Evolutionary conservation across 2,888 invertebrate species (phyloP).

Genomic region (Sepioteuthis lessoniana): DNA sequence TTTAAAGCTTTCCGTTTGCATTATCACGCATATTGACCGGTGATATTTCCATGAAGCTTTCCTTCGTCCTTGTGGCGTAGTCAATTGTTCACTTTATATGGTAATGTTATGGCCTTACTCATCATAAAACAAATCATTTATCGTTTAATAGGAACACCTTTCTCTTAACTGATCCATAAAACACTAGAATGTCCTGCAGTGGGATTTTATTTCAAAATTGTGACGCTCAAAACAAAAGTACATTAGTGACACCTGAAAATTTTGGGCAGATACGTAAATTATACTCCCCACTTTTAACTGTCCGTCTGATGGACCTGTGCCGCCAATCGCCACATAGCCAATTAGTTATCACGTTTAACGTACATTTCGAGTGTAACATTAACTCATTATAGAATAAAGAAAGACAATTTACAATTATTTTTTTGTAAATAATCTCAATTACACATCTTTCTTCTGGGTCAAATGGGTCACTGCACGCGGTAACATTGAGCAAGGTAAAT

Average conservation of each 20-base stretch:
- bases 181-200: background rate
- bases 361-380: background rate
- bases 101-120: background rate
- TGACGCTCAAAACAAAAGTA: background rate
- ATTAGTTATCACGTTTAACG: background rate
- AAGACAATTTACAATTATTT: too few relatives aligned
- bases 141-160: background rate
- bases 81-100: background rate
- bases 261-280: background rate
- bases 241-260: background rate
- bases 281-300: too few relatives aligned
- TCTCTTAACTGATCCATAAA: background rate
- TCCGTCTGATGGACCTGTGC: too few relatives aligned
- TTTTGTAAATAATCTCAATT: too few relatives aligned
- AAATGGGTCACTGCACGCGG: too few relatives aligned
- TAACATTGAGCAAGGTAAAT: too few relatives aligned
- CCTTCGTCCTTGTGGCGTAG: background rate
- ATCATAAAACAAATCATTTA: background rate
- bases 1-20: background rate
- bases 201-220: background rate
- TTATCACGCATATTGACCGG: background rate
- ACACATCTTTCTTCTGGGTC: too few relatives aligned
- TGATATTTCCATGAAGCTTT: background rate
- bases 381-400: too few relatives aligned
- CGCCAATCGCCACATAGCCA: background rate